Evolutionary conservation across 23 tunicate genomes (phyloP).

Genomic region (Ascidia mentula): DNA sequence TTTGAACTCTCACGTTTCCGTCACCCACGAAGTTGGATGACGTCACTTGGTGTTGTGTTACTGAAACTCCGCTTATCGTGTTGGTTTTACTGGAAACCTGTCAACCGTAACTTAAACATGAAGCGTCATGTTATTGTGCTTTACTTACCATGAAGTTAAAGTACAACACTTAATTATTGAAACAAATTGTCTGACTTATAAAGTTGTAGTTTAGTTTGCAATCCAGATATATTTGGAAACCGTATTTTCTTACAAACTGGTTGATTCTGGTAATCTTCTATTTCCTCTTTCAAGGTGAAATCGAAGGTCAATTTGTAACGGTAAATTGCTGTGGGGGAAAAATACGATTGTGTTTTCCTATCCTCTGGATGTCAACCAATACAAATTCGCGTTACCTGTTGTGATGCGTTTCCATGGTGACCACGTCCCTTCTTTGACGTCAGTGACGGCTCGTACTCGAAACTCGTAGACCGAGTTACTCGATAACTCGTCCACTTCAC

Average conservation of each 20-base stretch:
- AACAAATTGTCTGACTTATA: not conserved
- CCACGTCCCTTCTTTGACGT: slow-evolving; percentile 55
- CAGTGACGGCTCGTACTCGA: slow-evolving; percentile 69
- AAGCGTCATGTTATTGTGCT: too few relatives aligned
- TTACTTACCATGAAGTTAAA: too few relatives aligned
- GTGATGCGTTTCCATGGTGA: slow-evolving; percentile 50
- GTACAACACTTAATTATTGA: not conserved
- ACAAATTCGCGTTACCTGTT: slow-evolving; percentile 37
- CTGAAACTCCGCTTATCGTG: not conserved
- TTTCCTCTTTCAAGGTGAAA: slow-evolving; percentile 20
- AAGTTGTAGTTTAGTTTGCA: too few relatives aligned
- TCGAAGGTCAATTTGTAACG: slow-evolving; percentile 28
- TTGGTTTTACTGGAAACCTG: not conserved
- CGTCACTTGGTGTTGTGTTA: not conserved
- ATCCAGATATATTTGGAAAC: too few relatives aligned
- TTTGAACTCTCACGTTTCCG: not conserved
- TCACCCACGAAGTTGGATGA: not conserved
- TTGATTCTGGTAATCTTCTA: slow-evolving; percentile 48
- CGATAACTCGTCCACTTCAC: slow-evolving; percentile 18
- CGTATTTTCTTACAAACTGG: slow-evolving; percentile 40
- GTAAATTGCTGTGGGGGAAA: not conserved
- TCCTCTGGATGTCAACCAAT: too few relatives aligned
- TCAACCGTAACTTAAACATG: too few relatives aligned
- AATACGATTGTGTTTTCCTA: too few relatives aligned
- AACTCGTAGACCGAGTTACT: slow-evolving; percentile 42